Base-by-base conservation (phyloP, 2,113 vertebrate genomes). In the Tonatia bakeri region DNA sequence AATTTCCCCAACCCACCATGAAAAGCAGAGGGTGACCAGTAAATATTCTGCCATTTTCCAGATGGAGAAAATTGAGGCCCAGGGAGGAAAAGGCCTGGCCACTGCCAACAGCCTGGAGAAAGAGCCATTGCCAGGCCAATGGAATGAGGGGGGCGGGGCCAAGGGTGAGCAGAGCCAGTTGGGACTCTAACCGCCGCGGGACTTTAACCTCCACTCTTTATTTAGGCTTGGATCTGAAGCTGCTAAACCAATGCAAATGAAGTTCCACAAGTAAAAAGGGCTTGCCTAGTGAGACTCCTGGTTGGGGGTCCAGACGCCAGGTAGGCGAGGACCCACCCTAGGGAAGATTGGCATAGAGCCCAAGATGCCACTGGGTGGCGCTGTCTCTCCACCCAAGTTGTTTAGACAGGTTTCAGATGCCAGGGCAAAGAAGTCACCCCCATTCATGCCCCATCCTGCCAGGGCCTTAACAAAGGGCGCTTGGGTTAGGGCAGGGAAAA, bases 361-460 rank as follows among this genome's bases (percentile, higher is more conserved):
- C 40, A 97, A 1, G 72, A 1, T 72, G 69, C 97, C 97, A 97
- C 97, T 97, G 94, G 96, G 96, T 95, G 97, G 97, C 88, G 90
- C 96, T 96, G 95, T 97, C 90, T 96, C 94, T 95, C 95, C 92
- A 97, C 22, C 83, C 94, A 97, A 97, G 31, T 82, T 56, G 70
- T 83, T 84, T 3, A 85, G 72, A 72, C 15, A 43, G 45, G 33
- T 94, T 96, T 94, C 92, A 93, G 87, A 96, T 97, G 90, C 95
- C 97, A 92, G 94, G 96, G 97, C 92, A 96, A 96, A 96, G 90
- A 97, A 98, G 96, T 97, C 96, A 96, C 96, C 90, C 93, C 67
- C 80, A 96, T 97, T 96, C 96, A 95, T 96, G 97, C 94, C 95
- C 94, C 81, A 94, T 98, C 95, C 90, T 97, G 92, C 96, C 90